Conservation (phyloP, 1,140 invertebrate species). For the Cotesia glomerata region DNA sequence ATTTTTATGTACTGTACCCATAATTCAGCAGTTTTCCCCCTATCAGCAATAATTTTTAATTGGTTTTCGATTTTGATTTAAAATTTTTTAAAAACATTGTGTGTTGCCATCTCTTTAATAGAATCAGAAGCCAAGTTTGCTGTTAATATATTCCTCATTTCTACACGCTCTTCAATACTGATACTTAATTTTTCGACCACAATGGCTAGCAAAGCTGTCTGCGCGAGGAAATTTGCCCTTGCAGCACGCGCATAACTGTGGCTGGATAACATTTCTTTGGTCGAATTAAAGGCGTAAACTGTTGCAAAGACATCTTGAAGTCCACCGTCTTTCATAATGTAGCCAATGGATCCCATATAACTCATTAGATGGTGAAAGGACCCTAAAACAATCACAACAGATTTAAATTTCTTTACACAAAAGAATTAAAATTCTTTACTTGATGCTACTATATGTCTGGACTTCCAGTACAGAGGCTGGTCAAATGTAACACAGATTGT, state of each 20-base stretch:
- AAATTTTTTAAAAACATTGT: neutral
- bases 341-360: constrained; percentile 37
- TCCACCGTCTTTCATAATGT: constrained; percentile 36
- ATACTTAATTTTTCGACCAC: constrained; percentile 2
- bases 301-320: constrained; percentile 41
- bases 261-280: constrained; percentile 31
- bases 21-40: constrained; percentile 32
- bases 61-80: neutral
- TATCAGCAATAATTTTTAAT: too few relatives aligned
- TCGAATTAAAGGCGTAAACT: constrained; percentile 46
- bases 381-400: constrained; percentile 35
- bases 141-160: neutral
- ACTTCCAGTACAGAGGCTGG: constrained; percentile 47
- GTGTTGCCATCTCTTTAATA: neutral
- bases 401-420: constrained; percentile 26
- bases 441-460: constrained; percentile 36
- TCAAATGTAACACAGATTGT: constrained; percentile 47
- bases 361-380: constrained; percentile 29
- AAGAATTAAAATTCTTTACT: neutral
- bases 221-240: constrained; percentile 27
- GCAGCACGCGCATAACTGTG: constrained; percentile 30
- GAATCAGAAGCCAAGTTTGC: neutral
- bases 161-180: neutral
- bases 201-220: constrained; percentile 20
- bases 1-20: constrained; percentile 50